Conservation (phyloP, 2,888 invertebrate genomes). For the Euphydryas editha region DNA sequence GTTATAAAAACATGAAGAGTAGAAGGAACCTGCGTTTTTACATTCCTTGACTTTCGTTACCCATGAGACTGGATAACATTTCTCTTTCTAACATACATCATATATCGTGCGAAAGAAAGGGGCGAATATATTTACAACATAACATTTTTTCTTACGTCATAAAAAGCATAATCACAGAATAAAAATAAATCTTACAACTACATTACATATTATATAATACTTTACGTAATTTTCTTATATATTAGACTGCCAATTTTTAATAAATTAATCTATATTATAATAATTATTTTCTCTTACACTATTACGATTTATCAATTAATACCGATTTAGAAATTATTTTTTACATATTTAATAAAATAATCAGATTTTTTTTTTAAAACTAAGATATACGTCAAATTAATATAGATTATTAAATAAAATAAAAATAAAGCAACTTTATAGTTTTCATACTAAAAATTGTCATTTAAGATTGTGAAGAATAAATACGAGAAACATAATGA, state of each 20-base stretch:
- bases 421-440: neutral
- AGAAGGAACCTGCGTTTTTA: no score
- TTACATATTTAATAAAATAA: slow-evolving; percentile 9
- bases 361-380: neutral
- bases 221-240: slow-evolving; percentile 21
- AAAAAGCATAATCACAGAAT: slow-evolving; percentile 25
- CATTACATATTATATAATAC: slow-evolving; percentile 12
- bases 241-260: slow-evolving; percentile 33
- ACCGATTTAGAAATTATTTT: slow-evolving; percentile 28
- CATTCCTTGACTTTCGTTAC: neutral
- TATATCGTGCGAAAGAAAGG: neutral
- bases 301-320: slow-evolving; percentile 17
- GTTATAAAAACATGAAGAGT: no score
- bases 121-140: slow-evolving; percentile 2
- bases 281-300: slow-evolving; percentile 19
- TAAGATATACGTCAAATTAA: neutral
- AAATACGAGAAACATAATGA: neutral
- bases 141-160: slow-evolving; percentile 4
- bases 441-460: neutral
- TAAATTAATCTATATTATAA: slow-evolving; percentile 33
- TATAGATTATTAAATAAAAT: neutral
- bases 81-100: slow-evolving; percentile 5
- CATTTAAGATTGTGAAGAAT: neutral
- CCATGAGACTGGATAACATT: neutral
- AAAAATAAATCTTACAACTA: slow-evolving; percentile 15